These are phyloP conservation scores for Latrodectus hesperus DNA, from an alignment of 2,888 invertebrate species.

Conservation along the genomic window DNA sequence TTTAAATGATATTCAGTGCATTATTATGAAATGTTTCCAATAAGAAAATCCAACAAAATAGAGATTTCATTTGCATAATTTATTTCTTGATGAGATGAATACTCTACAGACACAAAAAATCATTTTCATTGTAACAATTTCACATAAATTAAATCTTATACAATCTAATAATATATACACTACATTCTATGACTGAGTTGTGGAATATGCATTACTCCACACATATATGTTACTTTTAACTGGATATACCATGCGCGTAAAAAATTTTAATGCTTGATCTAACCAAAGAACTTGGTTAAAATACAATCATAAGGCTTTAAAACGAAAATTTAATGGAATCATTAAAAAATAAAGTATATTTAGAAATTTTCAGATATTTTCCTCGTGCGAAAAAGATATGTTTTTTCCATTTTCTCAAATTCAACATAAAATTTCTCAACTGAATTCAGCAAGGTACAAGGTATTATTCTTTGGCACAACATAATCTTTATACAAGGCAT, in stretches of 20 bases:
- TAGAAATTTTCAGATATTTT: neutral
- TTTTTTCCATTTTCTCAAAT: too few relatives aligned
- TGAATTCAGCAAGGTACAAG: too few relatives aligned
- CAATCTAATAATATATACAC: constrained; percentile 59
- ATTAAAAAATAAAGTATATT: neutral
- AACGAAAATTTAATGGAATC: neutral
- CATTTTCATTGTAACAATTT: constrained; percentile 47
- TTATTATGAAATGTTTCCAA: too few relatives aligned
- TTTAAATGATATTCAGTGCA: too few relatives aligned
- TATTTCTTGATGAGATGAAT: constrained; percentile 51
- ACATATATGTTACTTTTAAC: constrained; percentile 18
- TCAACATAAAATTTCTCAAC: too few relatives aligned
- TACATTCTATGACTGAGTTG: constrained; percentile 42
- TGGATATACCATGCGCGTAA: neutral
- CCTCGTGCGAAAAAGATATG: too few relatives aligned
- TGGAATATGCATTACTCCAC: constrained; percentile 30
- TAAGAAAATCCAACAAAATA: too few relatives aligned
- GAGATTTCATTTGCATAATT: constrained; percentile 12
- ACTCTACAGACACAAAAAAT: constrained; percentile 53
- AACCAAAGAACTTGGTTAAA: neutral
- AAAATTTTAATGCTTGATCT: too few relatives aligned
- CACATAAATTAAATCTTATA: constrained; percentile 61
- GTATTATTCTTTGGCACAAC: too few relatives aligned
- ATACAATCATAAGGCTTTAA: neutral
- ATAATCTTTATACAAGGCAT: too few relatives aligned